Percentiles rank a stretch among this genome's conserved stretches.
These are phyloP conservation scores for Synergus itoensis DNA, from an alignment of 2,888 invertebrate species.

Conservation along the genomic window DNA sequence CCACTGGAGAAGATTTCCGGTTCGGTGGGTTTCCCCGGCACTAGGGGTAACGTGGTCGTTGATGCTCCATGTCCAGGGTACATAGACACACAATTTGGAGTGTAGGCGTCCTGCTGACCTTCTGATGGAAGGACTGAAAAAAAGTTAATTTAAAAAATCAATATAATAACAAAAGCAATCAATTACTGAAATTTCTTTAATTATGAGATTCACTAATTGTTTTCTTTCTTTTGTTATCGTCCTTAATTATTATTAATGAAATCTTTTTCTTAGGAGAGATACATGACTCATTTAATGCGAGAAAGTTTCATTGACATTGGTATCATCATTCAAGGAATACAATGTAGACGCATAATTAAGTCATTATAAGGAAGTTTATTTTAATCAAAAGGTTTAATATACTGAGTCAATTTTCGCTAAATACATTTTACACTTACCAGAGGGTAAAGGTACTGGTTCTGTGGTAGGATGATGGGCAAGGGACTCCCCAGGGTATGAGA, in stretches of 20 bases:
- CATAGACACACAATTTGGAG: constrained; percentile 75
- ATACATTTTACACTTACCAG: constrained; percentile 63
- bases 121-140: constrained; percentile 68
- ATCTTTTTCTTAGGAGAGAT: background rate
- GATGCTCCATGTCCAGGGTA: constrained; percentile 66
- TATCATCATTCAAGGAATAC: background rate
- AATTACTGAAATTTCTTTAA: background rate
- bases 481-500: constrained; percentile 76
- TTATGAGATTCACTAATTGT: background rate
- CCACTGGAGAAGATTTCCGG: constrained; percentile 67
- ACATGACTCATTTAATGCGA: background rate
- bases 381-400: background rate
- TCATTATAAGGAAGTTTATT: background rate
- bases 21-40: constrained; percentile 66
- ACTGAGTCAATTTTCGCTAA: background rate
- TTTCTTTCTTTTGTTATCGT: background rate
- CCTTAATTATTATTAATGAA: background rate
- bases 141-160: background rate
- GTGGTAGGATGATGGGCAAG: constrained; percentile 76
- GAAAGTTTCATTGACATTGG: background rate
- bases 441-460: constrained; percentile 74
- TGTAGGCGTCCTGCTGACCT: constrained; percentile 72
- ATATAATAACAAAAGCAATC: background rate
- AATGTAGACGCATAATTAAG: background rate
- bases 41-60: constrained; percentile 60